Conservation (phyloP, 2,797 vertebrate genomes). For the Parauchenoglanis punctatus region DNA sequence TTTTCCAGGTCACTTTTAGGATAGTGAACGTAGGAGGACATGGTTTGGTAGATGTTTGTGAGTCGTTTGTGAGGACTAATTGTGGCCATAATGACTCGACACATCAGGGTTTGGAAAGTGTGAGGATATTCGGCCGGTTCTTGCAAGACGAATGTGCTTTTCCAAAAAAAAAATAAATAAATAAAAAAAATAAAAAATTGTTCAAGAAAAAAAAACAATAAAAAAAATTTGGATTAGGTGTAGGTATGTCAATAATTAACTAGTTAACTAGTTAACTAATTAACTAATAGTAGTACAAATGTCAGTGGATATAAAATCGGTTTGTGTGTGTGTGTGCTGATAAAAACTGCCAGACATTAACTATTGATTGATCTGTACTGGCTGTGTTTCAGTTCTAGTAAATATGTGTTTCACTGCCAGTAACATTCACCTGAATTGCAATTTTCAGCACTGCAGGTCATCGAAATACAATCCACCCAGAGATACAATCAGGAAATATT, state of each 20-base stretch:
- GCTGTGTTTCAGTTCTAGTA: background rate
- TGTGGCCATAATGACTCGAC: background rate
- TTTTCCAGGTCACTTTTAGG: background rate
- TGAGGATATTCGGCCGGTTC: background rate
- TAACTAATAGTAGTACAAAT: background rate
- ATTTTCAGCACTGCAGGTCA: slow-evolving; percentile 2
- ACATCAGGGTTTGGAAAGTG: background rate
- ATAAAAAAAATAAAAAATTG: background rate
- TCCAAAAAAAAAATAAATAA: too few relatives aligned
- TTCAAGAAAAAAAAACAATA: too few relatives aligned
- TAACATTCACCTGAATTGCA: background rate
- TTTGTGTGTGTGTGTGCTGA: background rate
- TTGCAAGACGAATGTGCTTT: background rate
- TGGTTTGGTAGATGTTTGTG: background rate
- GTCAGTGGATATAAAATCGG: background rate
- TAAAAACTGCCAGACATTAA: background rate
- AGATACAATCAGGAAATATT: background rate
- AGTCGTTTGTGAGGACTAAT: background rate
- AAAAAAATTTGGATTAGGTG: background rate
- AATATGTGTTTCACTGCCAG: background rate
- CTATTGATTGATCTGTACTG: background rate
- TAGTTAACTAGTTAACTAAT: too few relatives aligned
- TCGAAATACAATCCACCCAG: background rate
- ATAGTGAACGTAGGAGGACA: background rate
- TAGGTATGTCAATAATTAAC: background rate